Conservation (phyloP, 1,140 invertebrate genomes). For the Daktulosphaira vitifoliae region DNA sequence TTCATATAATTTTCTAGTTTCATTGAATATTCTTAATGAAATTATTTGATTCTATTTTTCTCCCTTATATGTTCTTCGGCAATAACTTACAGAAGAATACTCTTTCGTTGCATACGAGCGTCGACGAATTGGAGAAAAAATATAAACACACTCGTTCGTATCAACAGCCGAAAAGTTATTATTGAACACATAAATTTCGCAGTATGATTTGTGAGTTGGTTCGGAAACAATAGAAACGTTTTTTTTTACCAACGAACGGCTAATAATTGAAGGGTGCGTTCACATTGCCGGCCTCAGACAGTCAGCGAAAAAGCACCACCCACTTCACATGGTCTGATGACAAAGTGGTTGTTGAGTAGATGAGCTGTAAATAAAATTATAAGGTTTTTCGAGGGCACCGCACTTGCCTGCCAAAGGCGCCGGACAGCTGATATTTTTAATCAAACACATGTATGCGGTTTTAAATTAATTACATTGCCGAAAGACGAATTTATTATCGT, state of each 20-base stretch:
- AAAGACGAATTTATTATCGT: too few relatives aligned
- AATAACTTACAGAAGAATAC: too few relatives aligned
- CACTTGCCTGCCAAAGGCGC: background rate
- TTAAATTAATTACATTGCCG: background rate
- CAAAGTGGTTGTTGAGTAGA: constrained; percentile 10
- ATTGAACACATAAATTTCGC: too few relatives aligned
- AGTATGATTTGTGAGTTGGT: constrained; percentile 25
- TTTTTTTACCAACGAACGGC: background rate
- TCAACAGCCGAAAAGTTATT: constrained; percentile 1
- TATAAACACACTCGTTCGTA: constrained; percentile 1
- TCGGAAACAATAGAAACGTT: constrained; percentile 21
- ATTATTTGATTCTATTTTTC: too few relatives aligned
- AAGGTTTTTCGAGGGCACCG: background rate
- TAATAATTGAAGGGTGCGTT: constrained; percentile 23
- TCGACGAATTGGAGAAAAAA: background rate
- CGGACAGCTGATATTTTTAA: constrained; percentile 1
- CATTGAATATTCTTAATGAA: too few relatives aligned
- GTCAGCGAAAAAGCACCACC: background rate
- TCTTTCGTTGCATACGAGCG: background rate
- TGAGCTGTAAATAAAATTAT: background rate
- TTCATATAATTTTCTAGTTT: too few relatives aligned
- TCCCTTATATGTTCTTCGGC: too few relatives aligned
- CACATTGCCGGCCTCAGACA: constrained; percentile 17
- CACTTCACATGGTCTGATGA: background rate
- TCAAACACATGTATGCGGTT: background rate